These are phyloP conservation scores for Dugesia japonica DNA, from an alignment of 2,888 invertebrate genomes.

Conservation along the genomic window DNA sequence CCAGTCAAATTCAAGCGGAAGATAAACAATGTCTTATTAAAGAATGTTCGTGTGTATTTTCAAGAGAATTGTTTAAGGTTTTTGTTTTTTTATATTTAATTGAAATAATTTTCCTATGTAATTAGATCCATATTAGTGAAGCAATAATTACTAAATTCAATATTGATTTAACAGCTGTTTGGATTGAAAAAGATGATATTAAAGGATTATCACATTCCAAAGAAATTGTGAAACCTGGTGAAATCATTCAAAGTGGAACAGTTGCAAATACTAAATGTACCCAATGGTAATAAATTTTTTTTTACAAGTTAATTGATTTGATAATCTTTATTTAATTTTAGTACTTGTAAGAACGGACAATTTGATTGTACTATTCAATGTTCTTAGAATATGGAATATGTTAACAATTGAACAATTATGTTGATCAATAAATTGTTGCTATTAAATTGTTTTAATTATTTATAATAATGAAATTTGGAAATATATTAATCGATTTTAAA, in stretches of 20 bases:
- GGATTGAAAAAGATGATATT: constrained; percentile 12
- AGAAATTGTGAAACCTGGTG: not conserved
- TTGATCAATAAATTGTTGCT: no score
- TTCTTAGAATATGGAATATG: no score
- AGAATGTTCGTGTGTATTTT: constrained; percentile 26
- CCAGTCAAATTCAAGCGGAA: not conserved
- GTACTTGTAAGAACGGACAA: no score
- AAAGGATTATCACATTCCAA: not conserved
- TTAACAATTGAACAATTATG: no score
- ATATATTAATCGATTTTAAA: no score
- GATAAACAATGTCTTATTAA: constrained; percentile 16
- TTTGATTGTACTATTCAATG: no score
- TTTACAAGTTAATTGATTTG: no score
- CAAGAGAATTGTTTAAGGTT: constrained; percentile 22
- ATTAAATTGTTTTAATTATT: no score
- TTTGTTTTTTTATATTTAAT: no score
- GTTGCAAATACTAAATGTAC: not conserved
- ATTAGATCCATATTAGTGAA: not conserved
- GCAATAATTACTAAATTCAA: not conserved
- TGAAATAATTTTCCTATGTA: no score
- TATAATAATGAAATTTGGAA: no score
- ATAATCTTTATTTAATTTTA: no score
- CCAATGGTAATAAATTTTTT: not conserved
- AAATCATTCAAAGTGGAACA: not conserved
- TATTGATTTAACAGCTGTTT: not conserved